Evolutionary conservation across 2,797 vertebrate genomes (phyloP), one percentile per base, ranked within the genome.

Genomic region (Synanceia verrucosa): DNA sequence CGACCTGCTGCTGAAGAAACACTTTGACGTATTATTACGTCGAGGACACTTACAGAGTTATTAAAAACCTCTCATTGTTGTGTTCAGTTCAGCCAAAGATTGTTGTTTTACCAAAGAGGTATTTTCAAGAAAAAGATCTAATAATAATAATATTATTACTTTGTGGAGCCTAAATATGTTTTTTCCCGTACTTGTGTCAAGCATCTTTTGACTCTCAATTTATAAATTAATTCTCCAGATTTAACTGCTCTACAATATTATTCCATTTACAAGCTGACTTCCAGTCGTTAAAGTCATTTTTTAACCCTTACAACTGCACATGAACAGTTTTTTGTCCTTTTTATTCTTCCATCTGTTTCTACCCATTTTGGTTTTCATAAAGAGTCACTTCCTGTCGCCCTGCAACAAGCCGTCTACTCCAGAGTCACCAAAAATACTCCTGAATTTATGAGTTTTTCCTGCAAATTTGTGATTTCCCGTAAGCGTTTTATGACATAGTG

Each of bases 221-320:
- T n/a, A n/a, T n/a, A n/a, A n/a, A n/a, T n/a, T n/a, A n/a, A n/a
- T n/a, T n/a, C n/a, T 43, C n/a, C 41, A 43, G 41, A 43, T 9
- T 19, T 43, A 0, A 43, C 0, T 43, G n/a, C n/a, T 43, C 18
- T 43, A 19, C 0, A 43, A 19, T 43, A 43, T 43, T 10, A 43
- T n/a, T n/a, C n/a, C 41, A 19, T 43, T 43, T 2, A 43, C 41
- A 41, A 41, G 37, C 37, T n/a, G 37, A 39, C 37, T 39, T 39
- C 37, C 37, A 43, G 39, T 43, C n/a, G 9, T 43, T 10, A 10
- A 43, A 19, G 41, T 43, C 44, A 24, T 47, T 24, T 23, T 47
- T 47, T 14, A 5, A 24, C 24, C 43, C 2, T 21, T 23, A 21
- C 43, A 11, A 23, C 19, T 21, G 37, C 37, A 6, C 29, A 31